A percentile compares a stretch with the other conserved stretches of the same genome.
These are phyloP conservation scores for Erythrolamprus reginae DNA, from an alignment of 2,113 vertebrate genomes.

Conservation along the genomic window DNA sequence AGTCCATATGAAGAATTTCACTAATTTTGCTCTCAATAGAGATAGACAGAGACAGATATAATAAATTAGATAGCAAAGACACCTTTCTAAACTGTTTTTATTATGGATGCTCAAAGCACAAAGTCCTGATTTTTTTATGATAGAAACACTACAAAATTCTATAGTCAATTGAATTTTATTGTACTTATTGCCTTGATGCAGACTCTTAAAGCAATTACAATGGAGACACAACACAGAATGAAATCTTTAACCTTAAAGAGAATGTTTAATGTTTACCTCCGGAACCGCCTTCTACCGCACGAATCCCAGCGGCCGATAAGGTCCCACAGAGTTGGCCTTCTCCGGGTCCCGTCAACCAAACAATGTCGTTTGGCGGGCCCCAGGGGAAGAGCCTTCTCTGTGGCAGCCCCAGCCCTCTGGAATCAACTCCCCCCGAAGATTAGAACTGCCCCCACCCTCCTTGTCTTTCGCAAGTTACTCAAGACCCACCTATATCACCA, in stretches of 20 bases:
- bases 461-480: no score
- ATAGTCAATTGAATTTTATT: not conserved
- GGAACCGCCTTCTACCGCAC: no score
- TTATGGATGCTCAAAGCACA: not conserved
- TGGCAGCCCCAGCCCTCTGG: no score
- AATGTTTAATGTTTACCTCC: not conserved
- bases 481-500: no score
- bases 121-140: not conserved
- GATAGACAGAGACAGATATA: not conserved
- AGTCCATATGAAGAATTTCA: slow-evolving; percentile 25
- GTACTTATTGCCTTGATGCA: not conserved
- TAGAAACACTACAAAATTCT: not conserved
- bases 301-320: no score
- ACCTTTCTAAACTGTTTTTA: not conserved
- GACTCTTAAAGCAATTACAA: not conserved
- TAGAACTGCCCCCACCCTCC: no score
- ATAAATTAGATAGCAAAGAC: not conserved
- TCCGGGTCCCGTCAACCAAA: no score
- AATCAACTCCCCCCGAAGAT: no score
- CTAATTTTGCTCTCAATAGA: not conserved
- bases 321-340: no score
- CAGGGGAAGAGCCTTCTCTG: no score
- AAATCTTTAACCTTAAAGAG: not conserved
- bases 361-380: no score
- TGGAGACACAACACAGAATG: not conserved